A percentile compares a stretch with the other conserved stretches of the same genome.
Evolutionary conservation across 35 echinoderm and acorn worm species (phyloP).

Genomic region (Patiria miniata): DNA sequence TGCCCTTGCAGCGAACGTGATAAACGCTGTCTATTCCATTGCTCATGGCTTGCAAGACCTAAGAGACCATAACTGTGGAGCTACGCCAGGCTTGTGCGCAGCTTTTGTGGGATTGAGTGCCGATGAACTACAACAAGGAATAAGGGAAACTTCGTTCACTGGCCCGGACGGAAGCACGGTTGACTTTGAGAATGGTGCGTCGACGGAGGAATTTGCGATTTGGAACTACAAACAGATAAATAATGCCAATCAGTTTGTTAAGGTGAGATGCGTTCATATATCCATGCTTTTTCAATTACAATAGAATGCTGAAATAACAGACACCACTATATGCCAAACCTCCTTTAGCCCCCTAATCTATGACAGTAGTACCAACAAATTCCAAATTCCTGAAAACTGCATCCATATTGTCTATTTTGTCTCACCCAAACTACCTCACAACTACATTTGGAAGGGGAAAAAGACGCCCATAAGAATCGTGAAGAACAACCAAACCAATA

Average conservation of each 20-base stretch:
- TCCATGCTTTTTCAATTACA: background rate
- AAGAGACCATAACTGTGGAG: background rate
- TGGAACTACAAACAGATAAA: slow-evolving; percentile 44
- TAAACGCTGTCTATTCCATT: slow-evolving; percentile 36
- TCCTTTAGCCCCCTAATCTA: background rate
- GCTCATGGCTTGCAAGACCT: slow-evolving; percentile 42
- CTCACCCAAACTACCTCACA: background rate
- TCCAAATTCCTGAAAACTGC: background rate
- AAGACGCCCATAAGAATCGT: too few species aligned
- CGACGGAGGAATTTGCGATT: slow-evolving; percentile 10
- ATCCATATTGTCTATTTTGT: background rate
- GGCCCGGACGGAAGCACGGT: background rate
- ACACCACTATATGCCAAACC: background rate
- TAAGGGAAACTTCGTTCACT: slow-evolving; percentile 23
- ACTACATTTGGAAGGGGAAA: too few species aligned
- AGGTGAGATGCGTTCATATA: background rate
- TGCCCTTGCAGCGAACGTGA: background rate
- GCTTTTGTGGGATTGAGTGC: slow-evolving; percentile 19
- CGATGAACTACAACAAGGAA: background rate
- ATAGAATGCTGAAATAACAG: background rate
- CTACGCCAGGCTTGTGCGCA: slow-evolving; percentile 34
- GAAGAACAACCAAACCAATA: too few species aligned
- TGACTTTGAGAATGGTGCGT: background rate
- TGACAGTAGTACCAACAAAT: background rate
- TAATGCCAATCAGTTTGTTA: background rate